phyloP scores from a whole-genome alignment of 2,888 invertebrate species.

The Cheiracanthium punctorium region DNA sequence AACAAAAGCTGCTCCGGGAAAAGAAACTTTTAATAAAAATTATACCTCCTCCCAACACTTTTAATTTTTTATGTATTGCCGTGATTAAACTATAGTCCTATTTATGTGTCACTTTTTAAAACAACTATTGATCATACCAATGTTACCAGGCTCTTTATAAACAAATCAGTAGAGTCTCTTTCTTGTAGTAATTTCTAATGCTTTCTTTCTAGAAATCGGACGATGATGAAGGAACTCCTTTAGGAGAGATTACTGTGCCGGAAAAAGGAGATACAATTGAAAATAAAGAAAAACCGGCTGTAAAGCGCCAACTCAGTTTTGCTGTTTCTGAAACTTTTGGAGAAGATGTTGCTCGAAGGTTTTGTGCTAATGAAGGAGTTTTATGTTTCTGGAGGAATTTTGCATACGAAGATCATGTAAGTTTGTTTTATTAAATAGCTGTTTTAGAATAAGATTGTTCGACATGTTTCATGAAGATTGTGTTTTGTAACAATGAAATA shows the following conservation, averaged over 20 bases:
- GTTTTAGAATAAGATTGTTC: neutral
- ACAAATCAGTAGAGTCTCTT: too few relatives aligned
- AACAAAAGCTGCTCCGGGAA: too few relatives aligned
- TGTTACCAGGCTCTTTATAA: too few relatives aligned
- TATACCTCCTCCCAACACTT: too few relatives aligned
- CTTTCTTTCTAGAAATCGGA: constrained; percentile 50
- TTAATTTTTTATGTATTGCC: too few relatives aligned
- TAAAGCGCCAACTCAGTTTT: constrained; percentile 58
- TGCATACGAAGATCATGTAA: constrained; percentile 66
- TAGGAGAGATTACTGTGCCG: constrained; percentile 28
- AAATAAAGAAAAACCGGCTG: constrained; percentile 19
- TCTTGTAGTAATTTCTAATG: too few relatives aligned
- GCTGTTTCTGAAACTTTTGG: constrained; percentile 63
- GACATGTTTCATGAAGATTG: too few relatives aligned
- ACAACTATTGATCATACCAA: too few relatives aligned
- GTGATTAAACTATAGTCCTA: too few relatives aligned
- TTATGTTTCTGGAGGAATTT: constrained; percentile 68
- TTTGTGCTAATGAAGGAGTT: constrained; percentile 44
- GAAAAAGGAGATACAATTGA: neutral
- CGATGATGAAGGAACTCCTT: constrained; percentile 45
- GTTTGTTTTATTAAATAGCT: neutral
- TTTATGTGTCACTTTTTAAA: too few relatives aligned
- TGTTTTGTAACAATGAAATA: too few relatives aligned
- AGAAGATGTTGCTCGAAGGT: constrained; percentile 54
- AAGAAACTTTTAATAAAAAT: too few relatives aligned